Conservation (phyloP, 2,797 vertebrate genomes). For the Sphenodon punctatus region DNA sequence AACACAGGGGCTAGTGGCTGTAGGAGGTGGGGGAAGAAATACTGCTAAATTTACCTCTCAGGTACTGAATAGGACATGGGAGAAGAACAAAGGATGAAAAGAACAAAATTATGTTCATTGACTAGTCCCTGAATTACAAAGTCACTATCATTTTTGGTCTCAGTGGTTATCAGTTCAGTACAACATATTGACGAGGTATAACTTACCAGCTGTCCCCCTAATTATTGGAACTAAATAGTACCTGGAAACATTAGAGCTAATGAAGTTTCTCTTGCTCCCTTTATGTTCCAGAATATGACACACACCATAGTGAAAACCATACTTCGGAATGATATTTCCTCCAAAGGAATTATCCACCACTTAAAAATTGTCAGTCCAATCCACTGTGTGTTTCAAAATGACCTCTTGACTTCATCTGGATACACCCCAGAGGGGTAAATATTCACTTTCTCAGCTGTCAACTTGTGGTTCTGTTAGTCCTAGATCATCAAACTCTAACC, state of each 20-base stretch:
- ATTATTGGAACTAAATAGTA: background rate
- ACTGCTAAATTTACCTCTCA: too few species aligned
- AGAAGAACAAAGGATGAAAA: background rate
- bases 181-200: background rate
- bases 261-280: background rate
- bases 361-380: slow-evolving; percentile 77
- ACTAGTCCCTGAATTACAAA: background rate
- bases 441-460: background rate
- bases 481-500: too few species aligned
- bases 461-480: background rate
- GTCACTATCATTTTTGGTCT: background rate
- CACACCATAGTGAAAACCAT: slow-evolving; percentile 74
- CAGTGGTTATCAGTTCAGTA: background rate
- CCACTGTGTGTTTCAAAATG: slow-evolving; percentile 81
- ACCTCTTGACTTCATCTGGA: slow-evolving; percentile 80
- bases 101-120: background rate
- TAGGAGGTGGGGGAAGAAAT: too few species aligned
- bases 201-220: too few species aligned
- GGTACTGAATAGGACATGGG: too few species aligned
- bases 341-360: slow-evolving; percentile 51
- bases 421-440: slow-evolving; percentile 80
- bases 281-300: slow-evolving; percentile 81
- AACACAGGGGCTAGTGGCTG: too few species aligned
- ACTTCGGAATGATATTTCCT: slow-evolving; percentile 69
- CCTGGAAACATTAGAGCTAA: background rate